Conservation (phyloP, 2,888 invertebrate species). For the Chaetogeoica ovagalla region DNA sequence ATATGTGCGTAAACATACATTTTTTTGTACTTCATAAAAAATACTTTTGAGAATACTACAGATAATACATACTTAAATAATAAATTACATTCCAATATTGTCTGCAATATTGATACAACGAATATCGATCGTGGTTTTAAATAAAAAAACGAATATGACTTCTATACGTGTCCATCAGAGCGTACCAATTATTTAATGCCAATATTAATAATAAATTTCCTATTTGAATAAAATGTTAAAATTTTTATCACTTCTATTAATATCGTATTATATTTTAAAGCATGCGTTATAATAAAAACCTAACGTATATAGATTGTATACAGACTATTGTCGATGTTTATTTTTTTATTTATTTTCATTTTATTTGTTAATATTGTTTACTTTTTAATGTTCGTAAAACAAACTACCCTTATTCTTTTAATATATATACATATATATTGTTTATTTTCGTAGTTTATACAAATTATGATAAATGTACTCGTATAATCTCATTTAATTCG, state of each 20-base stretch:
- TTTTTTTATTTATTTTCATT: background rate
- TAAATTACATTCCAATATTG: too few species aligned
- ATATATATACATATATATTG: background rate
- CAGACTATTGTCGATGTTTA: conserved; percentile 25
- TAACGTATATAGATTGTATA: conserved; percentile 14
- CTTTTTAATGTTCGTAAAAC: conserved; percentile 6
- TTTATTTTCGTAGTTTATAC: background rate
- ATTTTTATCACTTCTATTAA: background rate
- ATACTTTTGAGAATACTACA: too few species aligned
- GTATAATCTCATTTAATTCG: background rate
- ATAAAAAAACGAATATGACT: too few species aligned
- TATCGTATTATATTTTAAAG: conserved; percentile 10
- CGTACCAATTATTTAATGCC: background rate
- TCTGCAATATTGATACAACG: too few species aligned
- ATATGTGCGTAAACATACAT: too few species aligned
- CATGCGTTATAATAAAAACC: too few species aligned
- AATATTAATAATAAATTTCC: too few species aligned
- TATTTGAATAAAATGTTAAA: too few species aligned
- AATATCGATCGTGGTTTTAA: too few species aligned
- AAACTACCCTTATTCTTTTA: background rate
- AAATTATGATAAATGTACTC: background rate
- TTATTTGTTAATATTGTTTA: background rate
- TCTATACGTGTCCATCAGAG: too few species aligned
- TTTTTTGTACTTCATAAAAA: too few species aligned
- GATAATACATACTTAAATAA: too few species aligned